Percentiles rank a stretch among this genome's conserved stretches.
phyloP scores from a whole-genome alignment of 2,113 vertebrate genomes.

The pig (Sus scrofa) region T2T-Sscrofa CM000814.6:85516001-85516500 shows the following conservation, averaged over 20 bases:
- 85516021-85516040: slow-evolving; percentile 72
- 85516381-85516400: background rate
- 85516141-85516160: slow-evolving; percentile 18
- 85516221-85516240: slow-evolving; percentile 53
- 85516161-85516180: slow-evolving; percentile 46
- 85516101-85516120: background rate
- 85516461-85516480: background rate
- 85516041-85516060: slow-evolving; percentile 53
- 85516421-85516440: background rate
- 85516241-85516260: background rate
- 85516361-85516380: background rate
- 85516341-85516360: background rate
- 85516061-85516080: slow-evolving; percentile 47
- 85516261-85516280: slow-evolving; percentile 8
- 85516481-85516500: background rate
- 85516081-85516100: background rate
- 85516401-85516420: background rate
- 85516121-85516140: background rate
- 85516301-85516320: background rate
- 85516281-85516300: background rate
- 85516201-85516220: slow-evolving; percentile 38
- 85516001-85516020: slow-evolving; percentile 5
- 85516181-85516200: background rate
- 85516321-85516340: background rate
- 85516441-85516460: background rate